phyloP scores from a whole-genome alignment of 2,113 vertebrate species.

The Neogobius melanostomus region DNA sequence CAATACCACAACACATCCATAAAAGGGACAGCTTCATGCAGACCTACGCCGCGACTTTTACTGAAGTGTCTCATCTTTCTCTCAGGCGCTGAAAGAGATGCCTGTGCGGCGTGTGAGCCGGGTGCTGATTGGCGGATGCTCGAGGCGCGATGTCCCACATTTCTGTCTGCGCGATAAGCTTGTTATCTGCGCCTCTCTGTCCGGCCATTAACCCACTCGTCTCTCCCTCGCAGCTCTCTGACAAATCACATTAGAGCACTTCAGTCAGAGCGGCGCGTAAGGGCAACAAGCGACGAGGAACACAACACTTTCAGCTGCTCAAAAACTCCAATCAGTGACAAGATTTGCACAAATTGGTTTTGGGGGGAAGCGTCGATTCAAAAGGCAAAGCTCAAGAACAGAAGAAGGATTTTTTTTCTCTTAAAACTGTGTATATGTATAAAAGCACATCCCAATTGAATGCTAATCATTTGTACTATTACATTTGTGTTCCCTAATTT shows the following conservation, averaged over 20 bases:
- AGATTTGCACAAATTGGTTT: neutral
- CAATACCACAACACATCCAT: neutral
- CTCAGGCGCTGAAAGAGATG: neutral
- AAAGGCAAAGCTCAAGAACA: neutral
- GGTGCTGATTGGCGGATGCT: conserved; percentile 1
- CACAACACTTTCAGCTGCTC: conserved; percentile 22
- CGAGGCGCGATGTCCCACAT: neutral
- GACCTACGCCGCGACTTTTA: neutral
- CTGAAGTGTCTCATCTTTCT: neutral
- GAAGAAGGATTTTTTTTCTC: neutral
- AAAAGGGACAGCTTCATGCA: neutral
- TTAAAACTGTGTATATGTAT: neutral
- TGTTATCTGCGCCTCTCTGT: conserved; percentile 41
- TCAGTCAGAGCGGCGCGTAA: conserved; percentile 33
- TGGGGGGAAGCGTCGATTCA: neutral
- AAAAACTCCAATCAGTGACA: conserved; percentile 10
- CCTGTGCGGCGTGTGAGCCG: neutral
- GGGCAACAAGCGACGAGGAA: conserved; percentile 10
- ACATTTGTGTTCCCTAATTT: too few species aligned
- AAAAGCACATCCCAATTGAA: too few species aligned
- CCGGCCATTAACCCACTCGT: conserved; percentile 40
- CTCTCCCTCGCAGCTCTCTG: conserved; percentile 33
- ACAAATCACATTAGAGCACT: conserved; percentile 54
- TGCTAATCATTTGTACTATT: too few species aligned
- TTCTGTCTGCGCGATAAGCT: conserved; percentile 38